Percentiles rank a stretch among this genome's conserved stretches.
phyloP scores from a whole-genome alignment of 2,113 vertebrate species.

The Hyperopisus bebe region DNA sequence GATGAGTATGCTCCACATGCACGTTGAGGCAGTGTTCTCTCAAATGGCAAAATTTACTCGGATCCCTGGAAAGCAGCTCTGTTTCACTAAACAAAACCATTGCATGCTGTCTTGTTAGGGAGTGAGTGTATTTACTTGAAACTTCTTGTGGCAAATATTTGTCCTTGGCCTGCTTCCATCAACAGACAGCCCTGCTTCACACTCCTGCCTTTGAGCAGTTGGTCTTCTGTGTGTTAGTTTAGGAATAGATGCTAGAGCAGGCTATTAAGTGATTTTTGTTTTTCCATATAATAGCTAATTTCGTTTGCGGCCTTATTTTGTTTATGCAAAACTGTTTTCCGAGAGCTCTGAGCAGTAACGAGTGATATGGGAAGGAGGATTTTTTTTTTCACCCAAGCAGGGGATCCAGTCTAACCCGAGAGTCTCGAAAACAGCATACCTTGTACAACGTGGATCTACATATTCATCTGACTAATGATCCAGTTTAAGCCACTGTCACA shows the following conservation, averaged over 20 bases:
- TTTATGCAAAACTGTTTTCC: neutral
- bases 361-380: neutral
- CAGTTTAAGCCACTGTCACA: neutral
- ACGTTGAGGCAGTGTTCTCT: neutral
- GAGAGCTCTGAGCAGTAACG: neutral
- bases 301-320: neutral
- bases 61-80: neutral
- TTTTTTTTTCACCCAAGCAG: neutral
- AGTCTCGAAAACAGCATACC: neutral
- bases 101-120: neutral
- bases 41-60: neutral
- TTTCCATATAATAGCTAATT: neutral
- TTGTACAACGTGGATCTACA: neutral
- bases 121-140: neutral
- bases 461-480: neutral
- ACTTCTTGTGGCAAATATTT: neutral
- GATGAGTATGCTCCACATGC: neutral
- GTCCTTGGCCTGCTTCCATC: neutral
- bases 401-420: neutral
- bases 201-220: neutral
- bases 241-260: neutral
- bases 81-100: neutral
- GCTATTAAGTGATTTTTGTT: neutral
- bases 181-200: neutral
- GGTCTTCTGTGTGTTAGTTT: neutral